Evolutionary conservation across 2,888 invertebrate genomes (phyloP).

Genomic region (Cheilosia impressa): DNA sequence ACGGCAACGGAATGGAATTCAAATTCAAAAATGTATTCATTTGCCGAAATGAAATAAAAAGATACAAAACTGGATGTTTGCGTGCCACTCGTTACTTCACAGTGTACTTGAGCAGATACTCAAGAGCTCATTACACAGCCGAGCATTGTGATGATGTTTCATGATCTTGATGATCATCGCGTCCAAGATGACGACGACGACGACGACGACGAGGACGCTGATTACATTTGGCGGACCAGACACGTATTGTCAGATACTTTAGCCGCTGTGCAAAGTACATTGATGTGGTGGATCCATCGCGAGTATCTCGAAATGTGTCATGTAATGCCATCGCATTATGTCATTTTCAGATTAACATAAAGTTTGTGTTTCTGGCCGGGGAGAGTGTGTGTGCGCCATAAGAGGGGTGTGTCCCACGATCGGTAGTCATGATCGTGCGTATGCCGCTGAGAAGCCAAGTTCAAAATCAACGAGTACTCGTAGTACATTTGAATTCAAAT

Average conservation of each 20-base stretch:
- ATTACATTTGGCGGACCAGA: slow-evolving; percentile 47
- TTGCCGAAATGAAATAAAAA: slow-evolving; percentile 47
- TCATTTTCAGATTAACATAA: slow-evolving; percentile 65
- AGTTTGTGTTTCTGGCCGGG: slow-evolving; percentile 7
- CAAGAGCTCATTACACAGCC: slow-evolving; percentile 56
- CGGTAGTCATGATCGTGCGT: slow-evolving; percentile 19
- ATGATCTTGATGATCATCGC: slow-evolving; percentile 41
- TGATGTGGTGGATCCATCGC: slow-evolving; percentile 36
- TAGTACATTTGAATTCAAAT: slow-evolving; percentile 37
- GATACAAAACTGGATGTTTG: slow-evolving; percentile 44
- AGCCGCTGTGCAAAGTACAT: slow-evolving; percentile 19
- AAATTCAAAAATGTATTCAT: slow-evolving; percentile 56
- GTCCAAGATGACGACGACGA: slow-evolving; percentile 24
- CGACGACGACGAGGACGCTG: slow-evolving; percentile 7
- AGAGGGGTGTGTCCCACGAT: slow-evolving; percentile 63
- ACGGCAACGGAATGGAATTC: no score
- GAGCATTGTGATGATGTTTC: slow-evolving; percentile 34
- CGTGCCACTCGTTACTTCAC: slow-evolving; percentile 48
- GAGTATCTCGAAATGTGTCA: slow-evolving; percentile 63
- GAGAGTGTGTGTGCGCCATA: neutral
- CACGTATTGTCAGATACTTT: slow-evolving; percentile 30
- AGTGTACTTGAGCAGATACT: slow-evolving; percentile 49
- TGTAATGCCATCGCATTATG: slow-evolving; percentile 68
- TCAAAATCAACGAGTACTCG: slow-evolving; percentile 48
- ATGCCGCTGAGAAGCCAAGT: slow-evolving; percentile 48